These are phyloP conservation scores for Condylostylus longicornis DNA, from an alignment of 1,140 invertebrate species.

Conservation along the genomic window DNA sequence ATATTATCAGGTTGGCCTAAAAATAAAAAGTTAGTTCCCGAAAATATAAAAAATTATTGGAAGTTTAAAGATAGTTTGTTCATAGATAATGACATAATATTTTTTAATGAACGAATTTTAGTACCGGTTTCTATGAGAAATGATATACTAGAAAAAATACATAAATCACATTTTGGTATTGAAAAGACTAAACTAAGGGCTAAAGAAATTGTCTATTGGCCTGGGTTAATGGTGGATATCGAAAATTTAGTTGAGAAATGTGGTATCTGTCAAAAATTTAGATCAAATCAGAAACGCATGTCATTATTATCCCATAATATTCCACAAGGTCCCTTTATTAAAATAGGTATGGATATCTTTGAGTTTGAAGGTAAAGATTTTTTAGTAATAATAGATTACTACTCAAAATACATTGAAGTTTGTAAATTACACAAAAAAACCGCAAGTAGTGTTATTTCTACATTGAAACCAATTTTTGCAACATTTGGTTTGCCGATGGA, in stretches of 20 bases:
- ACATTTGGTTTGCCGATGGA: slow-evolving; percentile 16
- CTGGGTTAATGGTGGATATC: slow-evolving; percentile 22
- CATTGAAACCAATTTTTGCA: slow-evolving; percentile 14
- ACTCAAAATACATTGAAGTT: no score
- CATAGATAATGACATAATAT: slow-evolving; percentile 19
- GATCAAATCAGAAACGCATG: slow-evolving; percentile 18
- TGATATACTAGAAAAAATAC: slow-evolving; percentile 21
- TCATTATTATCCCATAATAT: slow-evolving; percentile 18
- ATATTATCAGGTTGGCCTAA: slow-evolving; percentile 3
- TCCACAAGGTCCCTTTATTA: slow-evolving; percentile 21
- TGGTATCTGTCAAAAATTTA: slow-evolving; percentile 15
- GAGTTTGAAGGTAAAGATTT: no score
- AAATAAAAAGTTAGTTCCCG: slow-evolving; percentile 9
- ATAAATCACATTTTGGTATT: slow-evolving; percentile 21
- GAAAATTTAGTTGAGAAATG: slow-evolving; percentile 17
- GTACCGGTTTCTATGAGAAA: slow-evolving; percentile 19
- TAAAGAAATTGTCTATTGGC: slow-evolving; percentile 27
- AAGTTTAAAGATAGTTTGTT: slow-evolving; percentile 11
- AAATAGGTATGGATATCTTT: no score
- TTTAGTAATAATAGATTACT: no score
- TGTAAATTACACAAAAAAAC: slow-evolving; percentile 12
- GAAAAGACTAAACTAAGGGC: slow-evolving; percentile 22
- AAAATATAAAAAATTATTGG: slow-evolving; percentile 10
- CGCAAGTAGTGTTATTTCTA: slow-evolving; percentile 10
- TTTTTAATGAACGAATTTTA: slow-evolving; percentile 17